A percentile compares a stretch with the other conserved stretches of the same genome.
Evolutionary conservation across 2,888 invertebrate genomes (phyloP).

Genomic region (Ischnus inquisitorius): DNA sequence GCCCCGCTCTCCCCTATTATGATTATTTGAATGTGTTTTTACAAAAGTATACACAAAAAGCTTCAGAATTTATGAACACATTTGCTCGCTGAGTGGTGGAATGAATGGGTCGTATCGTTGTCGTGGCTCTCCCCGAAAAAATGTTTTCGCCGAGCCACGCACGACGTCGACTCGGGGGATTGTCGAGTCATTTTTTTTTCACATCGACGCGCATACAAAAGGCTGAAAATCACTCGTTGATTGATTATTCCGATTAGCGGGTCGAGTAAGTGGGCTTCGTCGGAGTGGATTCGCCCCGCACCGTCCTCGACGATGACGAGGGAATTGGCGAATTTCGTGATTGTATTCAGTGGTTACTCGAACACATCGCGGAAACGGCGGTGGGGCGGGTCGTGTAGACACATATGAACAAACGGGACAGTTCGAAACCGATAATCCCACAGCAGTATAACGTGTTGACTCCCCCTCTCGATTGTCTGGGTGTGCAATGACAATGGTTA

Average conservation of each 20-base stretch:
- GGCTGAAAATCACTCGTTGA: background rate
- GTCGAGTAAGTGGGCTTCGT: background rate
- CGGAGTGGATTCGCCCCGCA: background rate
- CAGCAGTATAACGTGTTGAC: slow-evolving; percentile 11
- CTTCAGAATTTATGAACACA: no score
- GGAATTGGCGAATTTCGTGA: slow-evolving; percentile 19
- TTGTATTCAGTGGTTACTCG: slow-evolving; percentile 10
- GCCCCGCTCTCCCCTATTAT: no score
- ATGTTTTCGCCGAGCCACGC: no score
- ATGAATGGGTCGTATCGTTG: background rate
- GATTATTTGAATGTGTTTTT: no score
- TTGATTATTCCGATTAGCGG: slow-evolving; percentile 2
- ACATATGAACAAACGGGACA: background rate
- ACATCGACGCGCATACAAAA: background rate
- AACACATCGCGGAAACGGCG: background rate
- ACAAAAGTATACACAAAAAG: no score
- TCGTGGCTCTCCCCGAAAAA: background rate
- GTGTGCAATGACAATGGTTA: slow-evolving; percentile 29
- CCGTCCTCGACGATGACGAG: slow-evolving; percentile 15
- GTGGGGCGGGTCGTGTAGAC: background rate
- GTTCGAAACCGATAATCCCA: slow-evolving; percentile 24
- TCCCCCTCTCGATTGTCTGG: background rate
- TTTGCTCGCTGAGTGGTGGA: background rate
- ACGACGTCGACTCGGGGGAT: background rate
- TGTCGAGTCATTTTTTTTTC: background rate